Base-by-base conservation (phyloP, 2,113 vertebrate genomes). In the Gallinago media region DNA sequence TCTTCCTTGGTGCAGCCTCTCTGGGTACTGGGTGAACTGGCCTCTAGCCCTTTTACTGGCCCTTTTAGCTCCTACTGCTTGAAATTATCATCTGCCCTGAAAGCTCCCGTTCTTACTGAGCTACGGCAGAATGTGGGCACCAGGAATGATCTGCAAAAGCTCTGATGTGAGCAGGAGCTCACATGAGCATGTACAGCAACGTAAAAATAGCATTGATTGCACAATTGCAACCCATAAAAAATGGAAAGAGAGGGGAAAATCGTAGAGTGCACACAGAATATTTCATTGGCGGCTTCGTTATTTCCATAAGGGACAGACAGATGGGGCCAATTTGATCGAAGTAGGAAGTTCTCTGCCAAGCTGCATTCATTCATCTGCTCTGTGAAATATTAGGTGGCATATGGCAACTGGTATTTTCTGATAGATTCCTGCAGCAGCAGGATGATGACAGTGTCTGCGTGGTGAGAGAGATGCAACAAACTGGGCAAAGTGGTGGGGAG, bases 281-380 rank as follows among this genome's bases (percentile, higher is more conserved):
- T 96, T 88, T 91, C 94, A 84, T 81, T 85, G 94, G 65, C 12
- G 50, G 83, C 89, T 82, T 75, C 9, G 40, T 75, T 94, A 54
- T 83, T 89, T 93, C 94, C 96, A 20, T 21, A 25, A 95, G 89
- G 94, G 84, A 70, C 21, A 38, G 92, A 72, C 95, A 97, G 92
- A 94, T 94, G 96, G 97, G 93, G 85, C 76, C 94, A 49, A 25
- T 88, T 96, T 95, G 82, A 86, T 81, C 59, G 17, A 26, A 70
- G 15, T 38, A 74, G 77, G 92, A 38, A 63, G 16, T 59, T 77
- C 75, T 55, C 59, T 95, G 74, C 95, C 95, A 95, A 66, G 89
- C 93, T 96, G 93, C 88, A 56, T 56, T 94, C 89, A 49, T 95
- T 96, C 56, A 8, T 88, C 61, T 82, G 82, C 86, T 86, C 88